Evolutionary conservation across 92 coral and sea anemone species (phyloP).

Genomic region (Palythoa caribaeorum): DNA sequence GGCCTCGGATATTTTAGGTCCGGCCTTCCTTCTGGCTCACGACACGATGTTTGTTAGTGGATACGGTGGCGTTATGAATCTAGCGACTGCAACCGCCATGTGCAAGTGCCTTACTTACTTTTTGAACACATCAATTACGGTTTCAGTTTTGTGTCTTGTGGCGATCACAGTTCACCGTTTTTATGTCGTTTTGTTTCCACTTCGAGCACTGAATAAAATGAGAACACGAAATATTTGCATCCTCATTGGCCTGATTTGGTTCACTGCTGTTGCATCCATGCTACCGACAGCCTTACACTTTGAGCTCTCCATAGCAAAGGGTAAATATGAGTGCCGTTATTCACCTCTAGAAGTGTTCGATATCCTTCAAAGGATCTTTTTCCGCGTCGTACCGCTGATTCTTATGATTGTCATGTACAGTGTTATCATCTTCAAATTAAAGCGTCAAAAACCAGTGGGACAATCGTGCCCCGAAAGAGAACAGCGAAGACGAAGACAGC

Average conservation of each 20-base stretch:
- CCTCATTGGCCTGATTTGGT: conserved; percentile 21
- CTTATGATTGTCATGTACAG: conserved; percentile 25
- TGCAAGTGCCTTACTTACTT: conserved; percentile 27
- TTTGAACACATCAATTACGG: conserved; percentile 23
- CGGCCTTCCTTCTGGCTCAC: neutral
- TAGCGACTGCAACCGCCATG: neutral
- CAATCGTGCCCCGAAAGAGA: conserved; percentile 31
- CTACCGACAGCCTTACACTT: neutral
- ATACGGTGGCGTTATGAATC: neutral
- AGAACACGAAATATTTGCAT: conserved; percentile 1
- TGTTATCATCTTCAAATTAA: conserved; percentile 11
- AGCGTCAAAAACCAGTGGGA: conserved; percentile 37
- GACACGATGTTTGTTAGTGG: conserved; percentile 4
- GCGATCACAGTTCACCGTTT: conserved; percentile 35
- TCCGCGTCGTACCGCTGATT: conserved; percentile 15
- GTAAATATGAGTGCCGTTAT: neutral
- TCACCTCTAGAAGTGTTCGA: neutral
- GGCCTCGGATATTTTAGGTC: conserved; percentile 31
- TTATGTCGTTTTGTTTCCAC: conserved; percentile 38
- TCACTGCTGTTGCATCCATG: neutral
- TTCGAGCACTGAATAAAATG: conserved; percentile 26
- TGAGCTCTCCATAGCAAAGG: neutral
- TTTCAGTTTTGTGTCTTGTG: conserved; percentile 33
- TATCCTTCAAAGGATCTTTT: neutral
- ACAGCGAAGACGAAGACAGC: conserved; percentile 19